Base-by-base conservation (phyloP, 2,113 vertebrate genomes). In the Bubo scandiacus region DNA sequence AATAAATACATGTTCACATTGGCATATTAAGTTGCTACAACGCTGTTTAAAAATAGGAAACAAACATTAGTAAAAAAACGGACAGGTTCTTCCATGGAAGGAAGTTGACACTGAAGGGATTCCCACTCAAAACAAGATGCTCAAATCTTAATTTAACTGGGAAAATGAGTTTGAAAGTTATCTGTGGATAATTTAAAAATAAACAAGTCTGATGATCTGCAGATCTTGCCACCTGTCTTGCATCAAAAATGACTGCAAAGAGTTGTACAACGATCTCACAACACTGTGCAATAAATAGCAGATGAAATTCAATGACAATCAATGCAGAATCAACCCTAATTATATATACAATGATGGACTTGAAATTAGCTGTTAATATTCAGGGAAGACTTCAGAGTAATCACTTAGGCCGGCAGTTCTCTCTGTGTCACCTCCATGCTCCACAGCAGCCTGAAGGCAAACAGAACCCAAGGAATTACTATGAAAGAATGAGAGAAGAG, bases 291-390 rank as follows among this genome's bases (percentile, higher is more conserved):
- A 95, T 90, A 96, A 95, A 90, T 11, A 96, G 92, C 70, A 95
- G 93, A 95, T 68, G 58, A 91, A 96, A 90, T 93, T 93, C 94
- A 96, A 93, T 96, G 93, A 95, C 90, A 97, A 95, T 96, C 96
- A 96, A 62, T 90, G 87, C 87, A 49, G 62, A 96, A 96, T 95
- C 93, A 95, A 94, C 81, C 13, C 78, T 97, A 93, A 93, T 96
- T 95, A 96, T 54, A 93, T 83, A 94, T 88, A 96, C 86, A 92
- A 78, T 38, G 63, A 94, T 79, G 81, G 94, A 90, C 81, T 90
- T 95, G 40, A 94, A 96, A 96, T 96, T 93, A 96, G 96, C 78
- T 88, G 74, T 92, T 96, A 96, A 96, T 90, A 94, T 96, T 93
- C 94, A 92, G 78, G 52, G 78, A 92, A 95, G 89, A 81, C 47